Conservation (phyloP, 1,140 invertebrate genomes). For the Heliconius hewitsoni region DNA sequence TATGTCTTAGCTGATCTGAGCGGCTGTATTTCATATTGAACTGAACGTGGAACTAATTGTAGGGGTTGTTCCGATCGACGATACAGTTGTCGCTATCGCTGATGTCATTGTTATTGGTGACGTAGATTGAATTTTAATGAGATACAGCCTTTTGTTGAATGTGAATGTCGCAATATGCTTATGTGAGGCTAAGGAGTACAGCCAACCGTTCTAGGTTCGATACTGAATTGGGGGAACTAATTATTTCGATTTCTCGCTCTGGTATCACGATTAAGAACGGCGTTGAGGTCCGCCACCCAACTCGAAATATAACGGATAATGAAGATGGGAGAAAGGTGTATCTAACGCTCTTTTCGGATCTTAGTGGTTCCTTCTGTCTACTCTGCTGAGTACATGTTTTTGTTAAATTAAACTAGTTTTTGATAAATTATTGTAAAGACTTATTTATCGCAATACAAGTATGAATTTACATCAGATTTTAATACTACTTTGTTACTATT, state of each 20-base stretch:
- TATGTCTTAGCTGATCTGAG: conserved; percentile 72
- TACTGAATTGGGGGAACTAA: neutral
- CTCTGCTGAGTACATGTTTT: too few relatives aligned
- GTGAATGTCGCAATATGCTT: neutral
- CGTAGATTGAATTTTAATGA: conserved; percentile 19
- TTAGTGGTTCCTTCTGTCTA: too few relatives aligned
- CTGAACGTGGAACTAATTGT: conserved; percentile 71
- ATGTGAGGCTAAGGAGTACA: neutral
- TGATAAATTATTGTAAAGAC: too few relatives aligned
- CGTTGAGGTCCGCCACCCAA: too few relatives aligned
- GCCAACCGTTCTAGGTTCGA: neutral
- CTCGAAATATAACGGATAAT: too few relatives aligned
- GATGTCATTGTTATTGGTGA: conserved; percentile 46
- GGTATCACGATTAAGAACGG: too few relatives aligned
- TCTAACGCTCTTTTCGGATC: too few relatives aligned
- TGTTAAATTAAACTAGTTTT: too few relatives aligned
- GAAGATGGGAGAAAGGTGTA: too few relatives aligned
- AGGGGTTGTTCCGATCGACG: conserved; percentile 56
- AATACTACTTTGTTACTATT: too few relatives aligned
- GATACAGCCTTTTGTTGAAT: neutral
- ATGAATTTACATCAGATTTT: too few relatives aligned
- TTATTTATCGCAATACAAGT: too few relatives aligned
- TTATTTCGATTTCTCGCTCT: neutral
- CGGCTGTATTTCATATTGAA: conserved; percentile 74
- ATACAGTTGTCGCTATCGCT: conserved; percentile 53